Base-by-base conservation (phyloP, 2,888 invertebrate genomes). In the Ypsolopha scabrella region DNA sequence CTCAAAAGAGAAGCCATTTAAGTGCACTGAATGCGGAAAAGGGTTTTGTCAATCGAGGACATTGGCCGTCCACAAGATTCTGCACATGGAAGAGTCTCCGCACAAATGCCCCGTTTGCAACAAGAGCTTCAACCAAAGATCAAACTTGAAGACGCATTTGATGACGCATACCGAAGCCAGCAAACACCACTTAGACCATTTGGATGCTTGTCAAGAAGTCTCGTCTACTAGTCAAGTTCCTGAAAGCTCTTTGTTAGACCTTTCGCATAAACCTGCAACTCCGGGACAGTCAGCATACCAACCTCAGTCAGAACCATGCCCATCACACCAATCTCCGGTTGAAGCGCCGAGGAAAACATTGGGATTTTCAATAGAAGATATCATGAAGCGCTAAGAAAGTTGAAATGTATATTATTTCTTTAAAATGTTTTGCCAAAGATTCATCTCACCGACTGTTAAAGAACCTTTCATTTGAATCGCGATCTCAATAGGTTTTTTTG, bases 31-130 rank as follows among this genome's bases (percentile, higher is more conserved):
- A 64, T 99, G 99, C 76, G 97, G 97, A 45, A 99, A 99, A 82
- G 99, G 99, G 6, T 99, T 99, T 82, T 99, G 99, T 75, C 99
- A 99, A 73, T 95, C 96, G 24, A 89, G 99, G 50, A 99, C 99
- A 0, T 86, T 99, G 60, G 97, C 98, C 1, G 98, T 98, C 1
- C 99, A 99, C 86, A 95, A 94, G 77, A 95, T 97, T 58, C 90
- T 97, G 36, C 97, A 97, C 72, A 90, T 95, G 90, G 96, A 97
- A 78, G 96, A 97, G 76, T 95, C 95, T 6, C 95, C 96, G 0
- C 96, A 96, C 77, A 96, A 96, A 72, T 97, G 97, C 65, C 93
- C 94, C 8, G 92, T 95, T 34, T 97, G 97, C 81, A 90, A 91
- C 64, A 91, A 95, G 55, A 92, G 93, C 67, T 97, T 97, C 87